Percentiles rank a stretch among this genome's conserved stretches.
These are phyloP conservation scores for Micrasema longulum DNA, from an alignment of 1,140 invertebrate species.

Conservation along the genomic window DNA sequence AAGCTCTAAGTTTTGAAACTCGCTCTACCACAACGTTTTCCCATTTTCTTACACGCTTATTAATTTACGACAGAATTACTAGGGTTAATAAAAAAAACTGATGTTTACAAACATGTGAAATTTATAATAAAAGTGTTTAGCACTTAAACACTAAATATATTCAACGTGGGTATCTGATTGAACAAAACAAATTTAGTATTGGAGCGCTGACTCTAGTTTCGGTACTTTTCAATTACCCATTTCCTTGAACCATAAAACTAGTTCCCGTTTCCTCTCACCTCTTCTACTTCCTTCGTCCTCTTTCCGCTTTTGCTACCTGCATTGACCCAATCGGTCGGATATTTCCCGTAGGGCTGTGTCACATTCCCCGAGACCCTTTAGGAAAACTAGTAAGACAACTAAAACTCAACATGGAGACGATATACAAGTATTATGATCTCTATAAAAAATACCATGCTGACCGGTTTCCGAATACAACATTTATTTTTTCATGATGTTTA, in stretches of 20 bases:
- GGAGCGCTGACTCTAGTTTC: background rate
- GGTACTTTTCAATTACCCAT: slow-evolving; percentile 28
- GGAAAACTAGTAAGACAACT: no score
- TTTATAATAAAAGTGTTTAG: background rate
- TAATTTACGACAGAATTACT: background rate
- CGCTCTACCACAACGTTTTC: background rate
- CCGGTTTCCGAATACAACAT: no score
- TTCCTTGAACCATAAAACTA: slow-evolving; percentile 25
- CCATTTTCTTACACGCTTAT: background rate
- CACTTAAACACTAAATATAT: background rate
- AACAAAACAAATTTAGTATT: slow-evolving; percentile 17
- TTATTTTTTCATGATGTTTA: no score
- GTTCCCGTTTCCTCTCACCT: background rate
- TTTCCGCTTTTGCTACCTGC: slow-evolving; percentile 24
- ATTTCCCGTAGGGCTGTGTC: slow-evolving; percentile 3
- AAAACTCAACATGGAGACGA: no score
- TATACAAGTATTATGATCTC: no score
- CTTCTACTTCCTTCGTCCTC: background rate
- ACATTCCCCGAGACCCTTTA: no score
- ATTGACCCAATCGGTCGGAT: slow-evolving; percentile 29
- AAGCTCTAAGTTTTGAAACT: no score
- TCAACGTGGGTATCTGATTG: background rate
- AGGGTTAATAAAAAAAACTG: background rate
- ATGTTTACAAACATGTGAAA: background rate
- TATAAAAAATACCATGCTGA: no score